Conservation (phyloP, 2,888 invertebrate genomes). For the Homarus gammarus region DNA sequence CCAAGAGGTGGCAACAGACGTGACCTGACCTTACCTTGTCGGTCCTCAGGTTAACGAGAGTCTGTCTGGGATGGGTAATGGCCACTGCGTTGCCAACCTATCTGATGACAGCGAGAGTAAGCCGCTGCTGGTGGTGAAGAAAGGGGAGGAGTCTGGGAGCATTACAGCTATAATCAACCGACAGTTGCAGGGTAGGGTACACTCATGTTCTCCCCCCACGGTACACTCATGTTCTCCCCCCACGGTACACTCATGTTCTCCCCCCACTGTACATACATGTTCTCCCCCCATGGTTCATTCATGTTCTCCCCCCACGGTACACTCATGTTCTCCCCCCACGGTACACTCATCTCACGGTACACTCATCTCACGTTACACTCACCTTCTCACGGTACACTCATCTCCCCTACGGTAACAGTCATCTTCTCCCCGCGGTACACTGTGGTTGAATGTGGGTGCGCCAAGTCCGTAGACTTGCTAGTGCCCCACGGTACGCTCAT, state of each 20-base stretch:
- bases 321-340: background rate
- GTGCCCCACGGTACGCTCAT: background rate
- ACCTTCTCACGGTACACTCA: background rate
- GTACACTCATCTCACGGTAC: background rate
- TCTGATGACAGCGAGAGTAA: slow-evolving; percentile 73
- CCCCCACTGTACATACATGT: background rate
- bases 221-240: background rate
- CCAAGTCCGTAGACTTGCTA: too few relatives aligned
- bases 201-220: background rate
- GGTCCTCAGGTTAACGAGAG: slow-evolving; percentile 74
- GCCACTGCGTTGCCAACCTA: slow-evolving; percentile 73
- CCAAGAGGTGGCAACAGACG: slow-evolving; percentile 10
- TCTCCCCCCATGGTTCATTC: background rate
- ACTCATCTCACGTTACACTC: background rate
- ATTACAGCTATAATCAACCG: slow-evolving; percentile 73
- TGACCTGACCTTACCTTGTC: slow-evolving; percentile 59
- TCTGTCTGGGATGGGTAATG: slow-evolving; percentile 73
- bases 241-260: background rate
- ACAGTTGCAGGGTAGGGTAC: slow-evolving; percentile 73
- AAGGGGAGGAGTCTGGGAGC: slow-evolving; percentile 72
- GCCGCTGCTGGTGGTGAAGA: slow-evolving; percentile 73
- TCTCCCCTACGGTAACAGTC: background rate
- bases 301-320: background rate
- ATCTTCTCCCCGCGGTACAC: background rate
- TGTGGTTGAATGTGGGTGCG: too few relatives aligned